These are phyloP conservation scores for Fulmarus glacialis DNA, from an alignment of 2,113 vertebrate genomes.

Conservation along the genomic window DNA sequence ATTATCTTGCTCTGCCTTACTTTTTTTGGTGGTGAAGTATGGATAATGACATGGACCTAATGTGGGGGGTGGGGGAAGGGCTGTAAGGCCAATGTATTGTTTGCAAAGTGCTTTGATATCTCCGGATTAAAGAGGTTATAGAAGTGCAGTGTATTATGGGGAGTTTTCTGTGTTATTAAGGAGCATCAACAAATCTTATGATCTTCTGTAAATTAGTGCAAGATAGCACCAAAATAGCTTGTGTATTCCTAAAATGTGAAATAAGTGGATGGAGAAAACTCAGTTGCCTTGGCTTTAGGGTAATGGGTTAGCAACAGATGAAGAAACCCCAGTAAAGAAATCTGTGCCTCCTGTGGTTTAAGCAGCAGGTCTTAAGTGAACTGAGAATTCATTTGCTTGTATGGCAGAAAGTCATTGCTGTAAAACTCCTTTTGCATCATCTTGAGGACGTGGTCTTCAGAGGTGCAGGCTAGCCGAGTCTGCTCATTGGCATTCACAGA, in stretches of 20 bases:
- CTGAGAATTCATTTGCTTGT: not conserved
- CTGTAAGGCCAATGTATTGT: not conserved
- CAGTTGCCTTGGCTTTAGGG: not conserved
- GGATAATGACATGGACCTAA: not conserved
- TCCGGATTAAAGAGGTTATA: not conserved
- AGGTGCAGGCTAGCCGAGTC: not conserved
- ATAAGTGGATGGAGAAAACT: not conserved
- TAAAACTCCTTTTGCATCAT: not conserved
- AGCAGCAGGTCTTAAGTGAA: not conserved
- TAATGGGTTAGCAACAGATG: not conserved
- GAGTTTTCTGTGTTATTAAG: not conserved
- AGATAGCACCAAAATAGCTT: not conserved
- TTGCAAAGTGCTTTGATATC: not conserved
- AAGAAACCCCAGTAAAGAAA: not conserved
- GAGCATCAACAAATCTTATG: not conserved
- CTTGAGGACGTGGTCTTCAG: not conserved
- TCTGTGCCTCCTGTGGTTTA: not conserved
- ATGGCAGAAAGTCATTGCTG: not conserved
- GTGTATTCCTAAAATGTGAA: not conserved
- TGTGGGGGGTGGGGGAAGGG: too few relatives aligned
- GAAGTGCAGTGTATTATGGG: not conserved
- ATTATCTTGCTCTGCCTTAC: not conserved
- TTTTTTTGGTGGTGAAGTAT: not conserved
- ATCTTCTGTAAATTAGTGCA: not conserved
- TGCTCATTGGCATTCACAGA: constrained; percentile 19